Evolutionary conservation across 2,113 vertebrate species (phyloP).

Genomic region (Pristiophorus japonicus): DNA sequence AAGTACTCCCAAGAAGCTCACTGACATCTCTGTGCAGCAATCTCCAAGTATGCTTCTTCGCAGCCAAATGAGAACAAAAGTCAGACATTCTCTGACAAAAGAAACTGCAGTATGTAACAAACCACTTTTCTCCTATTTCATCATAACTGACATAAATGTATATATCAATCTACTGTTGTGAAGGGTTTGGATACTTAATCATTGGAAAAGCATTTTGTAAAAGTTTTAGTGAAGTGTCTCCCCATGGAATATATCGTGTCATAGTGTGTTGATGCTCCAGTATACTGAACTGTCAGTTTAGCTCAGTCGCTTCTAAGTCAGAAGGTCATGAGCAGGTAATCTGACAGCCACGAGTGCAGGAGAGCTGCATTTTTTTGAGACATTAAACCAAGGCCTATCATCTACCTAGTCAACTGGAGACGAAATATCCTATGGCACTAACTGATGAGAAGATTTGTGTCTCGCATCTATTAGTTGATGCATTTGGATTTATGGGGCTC

Average conservation of each 20-base stretch:
- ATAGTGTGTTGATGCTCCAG: background rate
- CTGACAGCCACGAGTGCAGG: background rate
- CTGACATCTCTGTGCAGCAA: background rate
- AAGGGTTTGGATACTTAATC: background rate
- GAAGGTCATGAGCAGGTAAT: background rate
- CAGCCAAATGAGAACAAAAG: constrained; percentile 35
- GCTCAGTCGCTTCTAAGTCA: background rate
- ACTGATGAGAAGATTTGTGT: background rate
- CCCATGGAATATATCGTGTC: too few relatives aligned
- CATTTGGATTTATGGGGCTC: background rate
- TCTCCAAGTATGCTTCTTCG: constrained; percentile 39
- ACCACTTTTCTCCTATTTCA: background rate
- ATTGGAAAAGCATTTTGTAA: background rate
- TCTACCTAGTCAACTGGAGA: background rate
- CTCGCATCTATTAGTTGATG: background rate
- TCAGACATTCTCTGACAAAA: background rate
- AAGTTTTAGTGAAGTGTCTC: background rate
- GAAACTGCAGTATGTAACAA: background rate
- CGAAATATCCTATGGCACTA: background rate
- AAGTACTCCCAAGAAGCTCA: too few relatives aligned
- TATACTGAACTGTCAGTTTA: background rate
- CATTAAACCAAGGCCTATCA: background rate
- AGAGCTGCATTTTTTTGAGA: background rate
- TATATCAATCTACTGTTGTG: background rate
- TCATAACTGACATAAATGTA: background rate